Evolutionary conservation across 2,797 vertebrate genomes (phyloP), one percentile per base, ranked within the genome.

Genomic region (Catostomus latipinnis): DNA sequence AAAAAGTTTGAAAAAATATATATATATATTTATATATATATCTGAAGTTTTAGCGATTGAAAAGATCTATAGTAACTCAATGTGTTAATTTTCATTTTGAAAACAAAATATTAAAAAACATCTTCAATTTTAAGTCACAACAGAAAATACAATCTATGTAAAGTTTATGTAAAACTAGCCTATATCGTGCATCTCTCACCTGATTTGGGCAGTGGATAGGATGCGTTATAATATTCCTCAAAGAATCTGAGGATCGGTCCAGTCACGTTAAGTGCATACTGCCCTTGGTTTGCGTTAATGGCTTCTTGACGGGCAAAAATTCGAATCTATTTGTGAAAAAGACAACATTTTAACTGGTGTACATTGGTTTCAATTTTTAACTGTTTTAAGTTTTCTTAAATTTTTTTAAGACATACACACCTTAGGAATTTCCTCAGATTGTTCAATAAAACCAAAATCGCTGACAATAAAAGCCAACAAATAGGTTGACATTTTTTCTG

Each of bases 381-480:
- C 1, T 43, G 11, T 2, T 14, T 34, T 53, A 53, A 34, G 34
- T 34, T 34, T 1, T 7, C 60, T 62, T 22, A 34, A 22, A 4
- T n/a, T 58, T 11, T 66, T 69, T 9, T 65, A 57, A 53, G 10
- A 76, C 12, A 54, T n/a, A 54, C 18, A 9, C 92, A 98, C 97
- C 95, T 8, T 0, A 70, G 89, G 68, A 0, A 0, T 0, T 0
- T 5, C 9, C 0, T 58, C 0, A 0, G 0, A 0, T 0, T 0
- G 0, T 0, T 0, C 0, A 58, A 91, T 16, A 0, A 0, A 0
- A 0, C 0, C 0, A 16, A 93, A 99, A 79, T 97, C 91, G 56
- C 96, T 94, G 90, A 99, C 94, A 0, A 99, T 96, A 88, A 96
- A 99, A 0, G 97, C 98, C 89, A 99, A 81, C 80, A 99, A 89